Base-by-base conservation (phyloP, 2,888 invertebrate species). In the Epistrophe grossulariae region DNA sequence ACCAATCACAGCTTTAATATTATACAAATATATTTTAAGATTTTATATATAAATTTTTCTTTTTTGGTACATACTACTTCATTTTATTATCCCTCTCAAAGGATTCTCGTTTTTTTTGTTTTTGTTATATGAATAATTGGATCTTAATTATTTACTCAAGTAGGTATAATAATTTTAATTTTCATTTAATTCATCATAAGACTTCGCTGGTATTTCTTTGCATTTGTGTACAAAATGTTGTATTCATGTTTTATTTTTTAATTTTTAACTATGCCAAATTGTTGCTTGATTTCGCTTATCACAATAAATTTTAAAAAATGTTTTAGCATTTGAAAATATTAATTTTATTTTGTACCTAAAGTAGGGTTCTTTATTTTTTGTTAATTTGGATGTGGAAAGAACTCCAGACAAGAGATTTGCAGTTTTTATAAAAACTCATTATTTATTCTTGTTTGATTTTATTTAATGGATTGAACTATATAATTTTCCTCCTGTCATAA, bases 1-100 rank as follows among this genome's bases (percentile, higher is more conserved):
- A 88, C 88, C 88, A 88, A 88, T 88, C 88, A 88, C 88, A 88
- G 88, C 79, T 88, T 84, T 88, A 88, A 84, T 88, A 88, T 88
- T 70, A 80, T 88, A 88, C 84, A 88, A 66, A 45, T 66, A 50
- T 66, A 52, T 77, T 38, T 38, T 74, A 55, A 72, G 43, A 72
- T 74, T 68, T 19, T 35, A 43, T 64, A 43, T 64, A 57, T 57
- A 38, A 28, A 24, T 52, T 80, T 82, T 68, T 60, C 11, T 80
- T 82, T n/a, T 73, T 79, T 76, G 74, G 78, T 79, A 79, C 50
- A 40, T 74, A 64, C 62, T 79, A 71, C 62, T 48, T 71, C 13
- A 71, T 52, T n/a, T 62, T 31, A n/a, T 59, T 4, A 57, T 71
- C 40, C 72, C 59, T 38, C 8, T 13, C 52, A 10, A 45, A n/a